These are phyloP conservation scores for Mormyrops attenuatus DNA, from an alignment of 2,797 vertebrate genomes.

Conservation along the genomic window DNA sequence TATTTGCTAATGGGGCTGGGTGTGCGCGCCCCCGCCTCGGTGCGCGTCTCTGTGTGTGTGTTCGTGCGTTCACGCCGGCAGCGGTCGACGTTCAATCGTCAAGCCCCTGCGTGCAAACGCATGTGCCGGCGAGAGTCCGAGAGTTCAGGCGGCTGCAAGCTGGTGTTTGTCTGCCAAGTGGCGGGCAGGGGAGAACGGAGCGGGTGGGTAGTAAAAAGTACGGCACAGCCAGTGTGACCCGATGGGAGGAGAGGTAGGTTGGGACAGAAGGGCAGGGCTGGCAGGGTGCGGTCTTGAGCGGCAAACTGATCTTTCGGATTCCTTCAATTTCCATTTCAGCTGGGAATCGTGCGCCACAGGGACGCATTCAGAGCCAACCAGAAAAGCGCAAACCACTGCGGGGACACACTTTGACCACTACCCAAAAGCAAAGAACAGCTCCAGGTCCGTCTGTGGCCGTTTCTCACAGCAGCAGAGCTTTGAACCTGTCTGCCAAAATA, in stretches of 20 bases:
- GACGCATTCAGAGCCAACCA: conserved; percentile 53
- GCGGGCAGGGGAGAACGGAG: conserved; percentile 22
- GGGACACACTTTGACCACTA: conserved; percentile 73
- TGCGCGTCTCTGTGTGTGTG: conserved; percentile 11
- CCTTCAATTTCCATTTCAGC: conserved; percentile 72
- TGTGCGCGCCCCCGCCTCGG: background rate
- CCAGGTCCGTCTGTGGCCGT: conserved; percentile 53
- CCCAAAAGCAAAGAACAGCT: conserved; percentile 51
- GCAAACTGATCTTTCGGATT: conserved; percentile 73
- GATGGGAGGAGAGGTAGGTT: conserved; percentile 62
- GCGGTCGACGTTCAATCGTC: background rate
- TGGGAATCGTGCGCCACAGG: conserved; percentile 54
- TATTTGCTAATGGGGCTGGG: background rate
- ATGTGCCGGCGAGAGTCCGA: conserved; percentile 32
- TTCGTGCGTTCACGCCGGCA: conserved; percentile 21
- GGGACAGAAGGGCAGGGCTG: conserved; percentile 64
- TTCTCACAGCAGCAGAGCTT: conserved; percentile 65
- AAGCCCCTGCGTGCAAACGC: conserved; percentile 42
- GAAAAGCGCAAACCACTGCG: conserved; percentile 57
- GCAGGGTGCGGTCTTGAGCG: conserved; percentile 78
- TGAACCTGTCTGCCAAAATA: conserved; percentile 71
- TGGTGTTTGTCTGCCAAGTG: conserved; percentile 36
- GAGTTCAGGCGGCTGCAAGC: conserved; percentile 24
- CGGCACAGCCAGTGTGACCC: conserved; percentile 43
- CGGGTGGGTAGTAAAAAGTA: conserved; percentile 44